Percentiles rank a stretch among this genome's conserved stretches.
Conservation (phyloP, 2,113 vertebrate species). For the Oncorhynchus mykiss region DNA sequence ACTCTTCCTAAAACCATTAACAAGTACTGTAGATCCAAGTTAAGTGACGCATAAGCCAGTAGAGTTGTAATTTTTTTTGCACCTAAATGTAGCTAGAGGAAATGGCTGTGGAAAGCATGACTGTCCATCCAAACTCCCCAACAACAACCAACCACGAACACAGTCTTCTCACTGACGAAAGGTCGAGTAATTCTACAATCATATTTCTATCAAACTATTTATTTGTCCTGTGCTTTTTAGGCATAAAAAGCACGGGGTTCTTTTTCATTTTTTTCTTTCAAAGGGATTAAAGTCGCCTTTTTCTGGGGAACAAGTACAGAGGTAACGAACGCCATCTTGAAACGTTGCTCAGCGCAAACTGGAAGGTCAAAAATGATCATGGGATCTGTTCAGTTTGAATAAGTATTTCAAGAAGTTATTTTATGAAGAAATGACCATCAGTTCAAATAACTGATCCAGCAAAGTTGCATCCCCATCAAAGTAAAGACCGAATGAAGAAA, state of each 20-base stretch:
- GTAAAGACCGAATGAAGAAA: conserved; percentile 21
- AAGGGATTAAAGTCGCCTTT: conserved; percentile 80
- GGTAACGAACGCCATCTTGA: conserved; percentile 82
- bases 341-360: conserved; percentile 72
- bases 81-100: conserved; percentile 83
- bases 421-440: conserved; percentile 36
- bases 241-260: conserved; percentile 74
- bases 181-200: conserved; percentile 88
- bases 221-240: conserved; percentile 81
- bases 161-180: conserved; percentile 90
- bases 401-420: conserved; percentile 38
- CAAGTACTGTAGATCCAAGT: conserved; percentile 75
- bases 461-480: conserved; percentile 33
- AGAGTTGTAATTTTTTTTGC: conserved; percentile 78
- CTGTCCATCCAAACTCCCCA: conserved; percentile 89
- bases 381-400: conserved; percentile 61
- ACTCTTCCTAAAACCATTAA: conserved; percentile 76
- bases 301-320: conserved; percentile 81
- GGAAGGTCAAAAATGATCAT: conserved; percentile 70
- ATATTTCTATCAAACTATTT: conserved; percentile 82
- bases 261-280: conserved; percentile 72
- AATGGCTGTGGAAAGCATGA: conserved; percentile 92
- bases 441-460: conserved; percentile 40
- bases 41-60: conserved; percentile 84
- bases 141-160: conserved; percentile 85